Base-by-base conservation (phyloP, 92 coral and sea anemone genomes). In the Umimayanthus kanabou region DNA sequence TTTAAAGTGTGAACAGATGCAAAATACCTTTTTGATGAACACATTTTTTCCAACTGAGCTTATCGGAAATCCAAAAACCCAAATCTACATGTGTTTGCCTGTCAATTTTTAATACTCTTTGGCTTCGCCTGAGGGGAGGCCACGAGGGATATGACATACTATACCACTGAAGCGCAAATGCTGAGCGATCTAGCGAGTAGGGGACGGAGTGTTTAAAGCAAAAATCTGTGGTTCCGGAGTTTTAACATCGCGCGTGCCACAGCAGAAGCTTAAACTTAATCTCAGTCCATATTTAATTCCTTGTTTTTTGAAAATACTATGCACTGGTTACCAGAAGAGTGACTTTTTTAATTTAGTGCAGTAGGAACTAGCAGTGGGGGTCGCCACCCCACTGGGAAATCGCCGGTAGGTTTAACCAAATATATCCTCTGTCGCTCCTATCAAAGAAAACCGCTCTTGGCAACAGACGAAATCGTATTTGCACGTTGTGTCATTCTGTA, bases 381-480 rank as follows among this genome's bases (percentile, higher is more conserved):
- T 39, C 16, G 78, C 76, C 4, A 42, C 26, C 87, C 87, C 77
- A 72, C 87, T 83, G 87, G 30, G 79, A 47, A 20, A 47, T 20
- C n/a, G 77, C 78, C 74, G 64, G 14, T 77, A 82, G 61, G 39
- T 82, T 73, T 73, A 28, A 67, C 58, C 77, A 69, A 83, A 83
- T 45, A 53, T 55, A 83, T 67, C 74, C 74, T 83, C 78, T 47
- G 87, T 70, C 87, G 76, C 78, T 25, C 23, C 47, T 47, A 47
- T 69, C 87, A 83, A 83, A 83, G 87, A 47, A 47, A 26, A 22
- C 87, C 87, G 87, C 77, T 70, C 43, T 45, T 69, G 87, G 78
- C 87, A 26, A 42, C 77, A 83, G 39, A 70, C 45, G 45, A 83
- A 83, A 83, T 69, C 53, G 55, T 83, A 83, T 83, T 71, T 69